Evolutionary conservation across 2,797 vertebrate species (phyloP).

Genomic region (Aulostomus chinensis): DNA sequence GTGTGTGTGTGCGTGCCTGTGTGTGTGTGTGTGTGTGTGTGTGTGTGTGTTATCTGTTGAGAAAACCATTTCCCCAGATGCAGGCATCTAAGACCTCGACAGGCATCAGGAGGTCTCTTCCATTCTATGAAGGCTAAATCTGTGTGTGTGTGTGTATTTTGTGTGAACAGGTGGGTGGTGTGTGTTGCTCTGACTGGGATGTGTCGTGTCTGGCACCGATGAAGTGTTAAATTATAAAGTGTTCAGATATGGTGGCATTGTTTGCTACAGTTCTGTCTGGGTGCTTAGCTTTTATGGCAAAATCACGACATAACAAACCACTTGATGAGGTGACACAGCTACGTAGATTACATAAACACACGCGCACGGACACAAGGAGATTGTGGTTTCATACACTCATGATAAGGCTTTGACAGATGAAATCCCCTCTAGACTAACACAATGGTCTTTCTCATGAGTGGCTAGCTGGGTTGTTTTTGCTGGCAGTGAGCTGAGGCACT

Average conservation of each 20-base stretch:
- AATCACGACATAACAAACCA: slow-evolving; percentile 50
- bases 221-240: slow-evolving; percentile 68
- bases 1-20: too few species aligned
- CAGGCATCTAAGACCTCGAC: slow-evolving; percentile 47
- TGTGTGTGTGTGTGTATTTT: slow-evolving; percentile 24
- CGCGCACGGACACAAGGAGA: slow-evolving; percentile 24
- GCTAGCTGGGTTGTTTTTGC: too few species aligned
- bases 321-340: slow-evolving; percentile 30
- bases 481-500: slow-evolving; percentile 23
- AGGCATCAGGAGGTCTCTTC: slow-evolving; percentile 47
- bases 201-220: slow-evolving; percentile 41
- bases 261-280: slow-evolving; percentile 54
- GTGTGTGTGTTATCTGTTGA: slow-evolving; percentile 56
- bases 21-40: slow-evolving; percentile 25
- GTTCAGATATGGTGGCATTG: slow-evolving; percentile 48
- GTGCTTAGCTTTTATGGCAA: slow-evolving; percentile 50
- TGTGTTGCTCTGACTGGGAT: slow-evolving; percentile 16
- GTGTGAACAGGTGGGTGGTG: slow-evolving; percentile 16
- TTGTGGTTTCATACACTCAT: slow-evolving; percentile 37
- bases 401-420: slow-evolving; percentile 48
- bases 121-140: slow-evolving; percentile 44
- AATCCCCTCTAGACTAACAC: slow-evolving; percentile 39
- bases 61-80: slow-evolving; percentile 57
- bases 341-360: slow-evolving; percentile 40
- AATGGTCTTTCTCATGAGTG: slow-evolving; percentile 32